phyloP scores from a whole-genome alignment of 2,113 vertebrate genomes.

The Microtus ochrogaster region DNA sequence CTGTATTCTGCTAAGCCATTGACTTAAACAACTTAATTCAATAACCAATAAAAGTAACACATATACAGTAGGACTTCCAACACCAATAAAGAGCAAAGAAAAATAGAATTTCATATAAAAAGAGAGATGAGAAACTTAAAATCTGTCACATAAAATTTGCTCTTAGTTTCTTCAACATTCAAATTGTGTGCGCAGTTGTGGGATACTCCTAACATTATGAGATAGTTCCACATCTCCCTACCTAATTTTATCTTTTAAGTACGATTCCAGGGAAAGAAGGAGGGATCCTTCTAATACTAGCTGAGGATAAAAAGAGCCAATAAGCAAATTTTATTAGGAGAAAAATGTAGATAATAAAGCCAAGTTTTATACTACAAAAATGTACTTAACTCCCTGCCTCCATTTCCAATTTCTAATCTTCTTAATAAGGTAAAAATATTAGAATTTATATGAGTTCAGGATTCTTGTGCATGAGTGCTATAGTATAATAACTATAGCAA shows the following conservation, averaged over 20 bases:
- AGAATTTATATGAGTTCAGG: not conserved
- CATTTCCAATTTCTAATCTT: not conserved
- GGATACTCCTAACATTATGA: not conserved
- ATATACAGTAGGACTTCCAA: too few relatives aligned
- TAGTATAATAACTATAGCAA: too few relatives aligned
- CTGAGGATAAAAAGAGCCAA: not conserved
- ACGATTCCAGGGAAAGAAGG: not conserved
- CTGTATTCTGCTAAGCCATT: too few relatives aligned
- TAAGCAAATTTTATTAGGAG: not conserved
- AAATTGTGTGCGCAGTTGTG: not conserved
- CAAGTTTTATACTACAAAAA: not conserved
- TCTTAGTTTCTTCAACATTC: not conserved
- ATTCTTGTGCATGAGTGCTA: too few relatives aligned
- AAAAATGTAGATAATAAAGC: not conserved
- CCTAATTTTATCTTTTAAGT: not conserved
- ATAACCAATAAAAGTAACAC: too few relatives aligned
- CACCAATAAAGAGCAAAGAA: not conserved
- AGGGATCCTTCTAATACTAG: not conserved
- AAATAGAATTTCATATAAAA: constrained; percentile 57
- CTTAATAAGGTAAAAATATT: too few relatives aligned
- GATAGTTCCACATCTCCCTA: not conserved
- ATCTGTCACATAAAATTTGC: not conserved
- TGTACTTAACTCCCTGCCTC: too few relatives aligned
- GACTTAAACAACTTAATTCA: too few relatives aligned
- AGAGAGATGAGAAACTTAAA: constrained; percentile 25